Evolutionary conservation across 2,113 vertebrate species (phyloP).

Genomic region (Hymenochirus boettgeri): DNA sequence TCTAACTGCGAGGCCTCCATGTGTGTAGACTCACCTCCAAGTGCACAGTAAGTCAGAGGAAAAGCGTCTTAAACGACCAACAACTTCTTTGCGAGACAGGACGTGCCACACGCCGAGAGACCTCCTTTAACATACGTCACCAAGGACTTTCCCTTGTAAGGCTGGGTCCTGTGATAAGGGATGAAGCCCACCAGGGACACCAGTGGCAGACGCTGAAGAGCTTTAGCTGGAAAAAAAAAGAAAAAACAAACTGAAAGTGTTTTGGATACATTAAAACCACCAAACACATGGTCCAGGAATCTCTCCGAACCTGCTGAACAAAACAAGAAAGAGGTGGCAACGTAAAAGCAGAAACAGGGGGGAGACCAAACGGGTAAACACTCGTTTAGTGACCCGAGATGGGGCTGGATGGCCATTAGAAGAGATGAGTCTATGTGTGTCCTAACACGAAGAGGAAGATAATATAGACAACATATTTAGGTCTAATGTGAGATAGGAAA

Average conservation of each 20-base stretch:
- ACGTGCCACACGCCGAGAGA: conserved; percentile 67
- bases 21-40: conserved; percentile 64
- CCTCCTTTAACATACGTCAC: conserved; percentile 69
- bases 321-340: background rate
- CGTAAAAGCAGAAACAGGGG: background rate
- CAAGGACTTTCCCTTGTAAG: conserved; percentile 63
- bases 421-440: conserved; percentile 4
- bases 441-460: conserved; percentile 13
- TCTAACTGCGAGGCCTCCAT: conserved; percentile 72
- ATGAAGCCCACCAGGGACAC: conserved; percentile 64
- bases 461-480: conserved; percentile 4
- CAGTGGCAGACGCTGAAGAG: conserved; percentile 15
- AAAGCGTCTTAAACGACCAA: conserved; percentile 64
- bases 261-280: conserved; percentile 15
- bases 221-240: conserved; percentile 23
- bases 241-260: conserved; percentile 18
- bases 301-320: conserved; percentile 11
- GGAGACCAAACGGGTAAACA: background rate
- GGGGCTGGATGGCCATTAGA: conserved; percentile 9
- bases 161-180: conserved; percentile 67
- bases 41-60: conserved; percentile 66
- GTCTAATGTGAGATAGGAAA: conserved; percentile 22
- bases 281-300: background rate
- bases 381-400: conserved; percentile 11
- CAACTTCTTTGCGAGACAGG: conserved; percentile 60